Evolutionary conservation across 2,797 vertebrate species (phyloP), one percentile per base, ranked within the genome.

Genomic region (Sparus aurata): DNA sequence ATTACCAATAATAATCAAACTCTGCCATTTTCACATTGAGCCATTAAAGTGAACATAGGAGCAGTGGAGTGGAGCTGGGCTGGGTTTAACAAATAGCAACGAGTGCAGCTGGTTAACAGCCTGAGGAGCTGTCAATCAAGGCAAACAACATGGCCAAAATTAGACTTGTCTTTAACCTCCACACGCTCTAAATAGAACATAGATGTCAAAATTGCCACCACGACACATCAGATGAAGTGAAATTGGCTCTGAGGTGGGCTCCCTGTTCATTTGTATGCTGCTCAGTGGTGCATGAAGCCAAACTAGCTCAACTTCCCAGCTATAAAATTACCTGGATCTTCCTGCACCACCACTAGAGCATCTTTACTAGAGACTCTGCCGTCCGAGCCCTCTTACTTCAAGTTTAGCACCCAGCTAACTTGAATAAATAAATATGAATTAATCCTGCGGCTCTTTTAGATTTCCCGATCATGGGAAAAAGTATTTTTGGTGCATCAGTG

Each of bases 41-140:
- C 52, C 77, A 54, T 67, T 74, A 38, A 58, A 78, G 65, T 73
- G 22, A 49, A 69, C 74, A 79, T 30, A 3, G 54, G 49, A 38
- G 65, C 52, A 68, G 54, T 58, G 53, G 30, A 85, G 58, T 71
- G 60, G 54, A 87, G 69, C 67, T 60, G 75, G 86, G 64, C 67
- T 64, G 82, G 18, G 38, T 81, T 72, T 71, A 86, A 63, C 76
- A 74, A 77, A 85, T 69, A 59, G 63, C 16, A 71, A 46, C 43
- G 4, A 46, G 45, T 49, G 61, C 64, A 84, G 72, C 82, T 77
- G 66, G 73, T 75, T 38, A 54, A 46, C 8, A 76, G 58, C 64
- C 65, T 0, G 50, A 83, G 59, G 69, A 87, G 83, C 63, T 49
- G 53, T 82, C 78, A 73, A 54, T 89, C 77, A 87, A 79, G 16